Evolutionary conservation across 2,797 vertebrate genomes (phyloP).

Genomic region (Rhyacichthys aspro): DNA sequence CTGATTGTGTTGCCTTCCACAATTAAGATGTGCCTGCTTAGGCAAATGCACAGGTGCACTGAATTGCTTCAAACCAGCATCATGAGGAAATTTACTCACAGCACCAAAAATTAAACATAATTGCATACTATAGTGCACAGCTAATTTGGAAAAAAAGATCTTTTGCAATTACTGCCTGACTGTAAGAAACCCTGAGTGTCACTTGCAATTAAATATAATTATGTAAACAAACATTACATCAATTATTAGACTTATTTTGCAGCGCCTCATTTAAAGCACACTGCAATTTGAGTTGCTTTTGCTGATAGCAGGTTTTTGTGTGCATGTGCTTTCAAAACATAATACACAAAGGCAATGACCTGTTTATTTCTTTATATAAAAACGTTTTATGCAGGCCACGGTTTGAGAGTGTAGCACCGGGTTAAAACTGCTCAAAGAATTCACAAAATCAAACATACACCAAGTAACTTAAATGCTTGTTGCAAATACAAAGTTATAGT

Average conservation of each 20-base stretch:
- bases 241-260: slow-evolving; percentile 13
- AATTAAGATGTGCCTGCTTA: too few relatives aligned
- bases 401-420: slow-evolving; percentile 15
- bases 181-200: slow-evolving; percentile 31
- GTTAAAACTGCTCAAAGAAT: slow-evolving; percentile 35
- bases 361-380: slow-evolving; percentile 52
- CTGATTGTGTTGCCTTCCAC: too few relatives aligned
- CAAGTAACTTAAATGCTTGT: slow-evolving; percentile 12
- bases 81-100: slow-evolving; percentile 35
- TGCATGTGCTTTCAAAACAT: slow-evolving; percentile 14
- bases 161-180: slow-evolving; percentile 52
- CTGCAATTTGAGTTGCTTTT: slow-evolving; percentile 6
- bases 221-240: slow-evolving; percentile 30
- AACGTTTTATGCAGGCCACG: slow-evolving; percentile 33
- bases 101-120: slow-evolving; percentile 44
- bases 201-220: slow-evolving; percentile 63
- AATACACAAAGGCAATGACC: slow-evolving; percentile 36
- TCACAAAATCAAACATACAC: slow-evolving; percentile 33
- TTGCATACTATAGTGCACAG: slow-evolving; percentile 15
- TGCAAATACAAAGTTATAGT: slow-evolving; percentile 18
- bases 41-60: neutral
- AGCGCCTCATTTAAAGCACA: slow-evolving; percentile 24
- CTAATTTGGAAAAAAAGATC: slow-evolving; percentile 43
- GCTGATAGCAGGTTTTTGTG: neutral
- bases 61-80: slow-evolving; percentile 7